Conservation (phyloP, 2,797 vertebrate genomes). For the Triplophysa yarkandensis region DNA sequence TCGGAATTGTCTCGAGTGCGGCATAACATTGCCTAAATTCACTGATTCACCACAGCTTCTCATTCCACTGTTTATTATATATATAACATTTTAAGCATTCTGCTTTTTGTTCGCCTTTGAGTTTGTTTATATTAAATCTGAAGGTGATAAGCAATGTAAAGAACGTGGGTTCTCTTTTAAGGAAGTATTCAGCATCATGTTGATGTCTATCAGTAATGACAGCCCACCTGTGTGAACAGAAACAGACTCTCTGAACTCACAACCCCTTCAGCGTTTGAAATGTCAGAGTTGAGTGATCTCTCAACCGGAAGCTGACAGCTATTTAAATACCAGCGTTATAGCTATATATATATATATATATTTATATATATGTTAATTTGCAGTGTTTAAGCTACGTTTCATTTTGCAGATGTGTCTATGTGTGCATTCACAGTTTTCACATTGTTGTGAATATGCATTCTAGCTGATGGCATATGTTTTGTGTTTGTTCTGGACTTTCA, state of each 20-base stretch:
- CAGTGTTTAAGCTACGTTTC: not conserved
- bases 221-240: not conserved
- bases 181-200: not conserved
- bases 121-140: slow-evolving; percentile 34
- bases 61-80: too few species aligned
- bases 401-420: not conserved
- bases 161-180: not conserved
- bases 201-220: slow-evolving; percentile 16
- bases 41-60: too few species aligned
- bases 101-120: slow-evolving; percentile 34
- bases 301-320: not conserved
- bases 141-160: slow-evolving; percentile 25
- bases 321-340: not conserved
- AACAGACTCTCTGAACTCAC: not conserved
- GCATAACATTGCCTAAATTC: too few species aligned
- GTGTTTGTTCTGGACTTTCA: slow-evolving; percentile 24
- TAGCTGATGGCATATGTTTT: slow-evolving; percentile 1
- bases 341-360: too few species aligned
- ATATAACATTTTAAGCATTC: too few species aligned
- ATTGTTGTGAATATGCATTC: not conserved
- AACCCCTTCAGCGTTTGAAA: not conserved
- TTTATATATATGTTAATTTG: not conserved
- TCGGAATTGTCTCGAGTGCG: too few species aligned
- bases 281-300: not conserved
- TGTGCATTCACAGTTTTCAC: not conserved